phyloP scores from a whole-genome alignment of 1,140 invertebrate genomes.

The Andrena cerasifolii region DNA sequence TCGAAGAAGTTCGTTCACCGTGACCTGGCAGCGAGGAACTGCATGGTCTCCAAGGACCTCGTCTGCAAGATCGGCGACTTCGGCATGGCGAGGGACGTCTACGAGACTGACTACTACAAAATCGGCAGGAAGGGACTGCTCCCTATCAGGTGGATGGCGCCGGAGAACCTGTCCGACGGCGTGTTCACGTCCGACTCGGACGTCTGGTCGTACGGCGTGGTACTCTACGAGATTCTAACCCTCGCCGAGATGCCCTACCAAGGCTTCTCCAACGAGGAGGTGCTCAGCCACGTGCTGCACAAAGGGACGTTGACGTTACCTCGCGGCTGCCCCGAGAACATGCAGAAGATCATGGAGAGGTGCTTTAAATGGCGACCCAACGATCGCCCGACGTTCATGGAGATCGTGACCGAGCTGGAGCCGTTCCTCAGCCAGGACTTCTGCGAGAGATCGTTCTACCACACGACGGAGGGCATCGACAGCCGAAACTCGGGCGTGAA shows the following conservation, averaged over 20 bases:
- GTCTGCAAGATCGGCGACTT: slow-evolving; percentile 90
- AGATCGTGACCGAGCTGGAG: slow-evolving; percentile 82
- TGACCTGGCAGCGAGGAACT: slow-evolving; percentile 91
- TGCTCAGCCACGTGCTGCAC: slow-evolving; percentile 86
- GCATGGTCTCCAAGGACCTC: slow-evolving; percentile 87
- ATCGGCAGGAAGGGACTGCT: slow-evolving; percentile 85
- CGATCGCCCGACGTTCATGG: slow-evolving; percentile 77
- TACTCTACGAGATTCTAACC: slow-evolving; percentile 90
- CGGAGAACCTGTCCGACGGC: slow-evolving; percentile 89
- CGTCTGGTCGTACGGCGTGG: slow-evolving; percentile 90
- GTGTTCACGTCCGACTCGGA: slow-evolving; percentile 89
- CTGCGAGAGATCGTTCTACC: slow-evolving; percentile 82
- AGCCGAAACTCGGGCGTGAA: slow-evolving; percentile 70
- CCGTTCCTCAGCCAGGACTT: slow-evolving; percentile 79
- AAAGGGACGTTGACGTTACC: slow-evolving; percentile 86
- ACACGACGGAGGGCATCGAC: slow-evolving; percentile 79
- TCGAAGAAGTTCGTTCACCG: slow-evolving; percentile 89
- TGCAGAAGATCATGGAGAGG: slow-evolving; percentile 80
- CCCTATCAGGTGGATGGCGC: slow-evolving; percentile 90
- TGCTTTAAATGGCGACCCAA: slow-evolving; percentile 81
- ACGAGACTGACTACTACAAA: slow-evolving; percentile 89
- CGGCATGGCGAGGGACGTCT: slow-evolving; percentile 88
- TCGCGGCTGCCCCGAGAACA: slow-evolving; percentile 77
- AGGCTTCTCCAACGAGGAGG: slow-evolving; percentile 85
- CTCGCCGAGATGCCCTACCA: slow-evolving; percentile 89